Conservation (phyloP, 2,888 invertebrate genomes). For the Erebia epiphron region DNA sequence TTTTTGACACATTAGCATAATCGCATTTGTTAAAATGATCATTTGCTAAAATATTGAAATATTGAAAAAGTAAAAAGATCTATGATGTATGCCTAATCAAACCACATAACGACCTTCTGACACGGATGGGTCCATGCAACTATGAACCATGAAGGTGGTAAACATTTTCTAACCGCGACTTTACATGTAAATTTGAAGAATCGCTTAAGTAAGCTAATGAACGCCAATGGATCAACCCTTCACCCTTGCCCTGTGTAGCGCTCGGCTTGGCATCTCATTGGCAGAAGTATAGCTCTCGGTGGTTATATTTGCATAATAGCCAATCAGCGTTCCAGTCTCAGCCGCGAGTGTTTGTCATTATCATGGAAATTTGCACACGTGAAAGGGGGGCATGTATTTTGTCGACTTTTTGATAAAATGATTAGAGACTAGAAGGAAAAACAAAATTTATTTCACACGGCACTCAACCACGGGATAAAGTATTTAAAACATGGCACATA, state of each 20-base stretch:
- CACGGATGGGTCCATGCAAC: too few relatives aligned
- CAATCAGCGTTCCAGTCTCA: constrained; percentile 49
- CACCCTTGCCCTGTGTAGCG: constrained; percentile 30
- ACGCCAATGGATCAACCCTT: constrained; percentile 32
- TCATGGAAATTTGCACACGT: constrained; percentile 39
- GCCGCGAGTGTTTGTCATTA: constrained; percentile 44
- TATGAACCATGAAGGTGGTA: too few relatives aligned
- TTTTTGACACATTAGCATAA: too few relatives aligned
- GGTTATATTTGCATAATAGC: constrained; percentile 53
- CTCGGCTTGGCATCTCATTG: constrained; percentile 38
- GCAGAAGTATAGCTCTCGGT: constrained; percentile 33
- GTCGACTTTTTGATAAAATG: neutral
- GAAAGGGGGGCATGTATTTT: neutral
- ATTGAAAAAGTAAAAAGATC: too few relatives aligned
- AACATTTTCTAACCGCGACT: too few relatives aligned
- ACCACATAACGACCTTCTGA: too few relatives aligned
- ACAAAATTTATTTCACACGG: too few relatives aligned
- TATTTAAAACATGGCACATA: too few relatives aligned
- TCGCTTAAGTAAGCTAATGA: constrained; percentile 14
- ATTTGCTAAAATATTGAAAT: too few relatives aligned
- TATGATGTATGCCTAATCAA: too few relatives aligned
- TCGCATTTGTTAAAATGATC: too few relatives aligned
- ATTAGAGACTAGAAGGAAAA: neutral
- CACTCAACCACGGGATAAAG: too few relatives aligned
- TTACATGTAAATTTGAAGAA: neutral